Conservation (phyloP, 2,113 vertebrate genomes). For the Pachyramphus minor region DNA sequence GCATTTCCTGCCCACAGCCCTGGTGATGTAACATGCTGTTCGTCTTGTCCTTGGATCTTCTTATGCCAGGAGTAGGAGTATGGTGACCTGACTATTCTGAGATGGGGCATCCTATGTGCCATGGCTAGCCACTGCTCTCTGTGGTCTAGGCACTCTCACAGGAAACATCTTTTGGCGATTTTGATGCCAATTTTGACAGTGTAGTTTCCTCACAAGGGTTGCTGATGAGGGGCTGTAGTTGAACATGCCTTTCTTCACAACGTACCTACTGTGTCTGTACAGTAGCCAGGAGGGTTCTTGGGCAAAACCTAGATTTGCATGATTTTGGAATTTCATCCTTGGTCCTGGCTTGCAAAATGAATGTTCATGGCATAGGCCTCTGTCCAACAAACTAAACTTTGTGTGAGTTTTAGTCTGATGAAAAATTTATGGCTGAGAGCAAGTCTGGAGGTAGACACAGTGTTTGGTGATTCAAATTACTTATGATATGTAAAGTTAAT, state of each 20-base stretch:
- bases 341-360: neutral
- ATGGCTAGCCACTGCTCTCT: neutral
- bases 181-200: neutral
- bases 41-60: neutral
- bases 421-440: neutral
- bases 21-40: neutral
- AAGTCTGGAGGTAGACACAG: neutral
- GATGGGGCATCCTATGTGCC: neutral
- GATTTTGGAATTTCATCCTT: neutral
- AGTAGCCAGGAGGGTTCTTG: neutral
- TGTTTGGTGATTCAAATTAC: conserved; percentile 10
- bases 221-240: neutral
- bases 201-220: neutral
- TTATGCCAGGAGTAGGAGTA: neutral
- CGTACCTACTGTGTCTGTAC: neutral
- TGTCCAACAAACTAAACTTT: neutral
- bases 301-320: neutral
- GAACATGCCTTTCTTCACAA: neutral
- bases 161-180: neutral
- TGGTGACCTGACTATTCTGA: neutral
- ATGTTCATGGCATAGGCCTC: neutral
- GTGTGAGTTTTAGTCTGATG: neutral
- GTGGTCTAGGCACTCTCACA: neutral
- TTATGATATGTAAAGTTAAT: conserved; percentile 10
- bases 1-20: neutral